Conservation (phyloP, 2,113 vertebrate genomes). For the Laticauda laticaudata region DNA sequence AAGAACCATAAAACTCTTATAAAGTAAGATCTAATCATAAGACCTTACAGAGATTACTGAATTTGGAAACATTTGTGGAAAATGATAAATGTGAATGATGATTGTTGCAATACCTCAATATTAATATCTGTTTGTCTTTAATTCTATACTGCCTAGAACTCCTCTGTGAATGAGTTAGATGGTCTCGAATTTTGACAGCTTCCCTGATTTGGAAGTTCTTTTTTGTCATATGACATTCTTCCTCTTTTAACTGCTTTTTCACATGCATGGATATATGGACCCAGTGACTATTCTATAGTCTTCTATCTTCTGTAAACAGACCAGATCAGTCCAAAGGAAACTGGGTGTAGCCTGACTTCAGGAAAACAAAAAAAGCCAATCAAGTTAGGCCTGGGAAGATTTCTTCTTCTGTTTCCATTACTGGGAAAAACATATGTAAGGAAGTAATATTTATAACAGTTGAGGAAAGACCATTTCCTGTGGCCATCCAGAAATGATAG, state of each 20-base stretch:
- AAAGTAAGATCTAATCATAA: background rate
- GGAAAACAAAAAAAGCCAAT: background rate
- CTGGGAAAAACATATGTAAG: slow-evolving; percentile 59
- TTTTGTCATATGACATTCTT: background rate
- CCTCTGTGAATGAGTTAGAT: background rate
- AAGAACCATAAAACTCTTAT: background rate
- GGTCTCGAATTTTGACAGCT: background rate
- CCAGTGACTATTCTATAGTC: slow-evolving; percentile 13
- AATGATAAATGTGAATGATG: background rate
- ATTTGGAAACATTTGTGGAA: background rate
- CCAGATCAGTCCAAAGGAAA: slow-evolving; percentile 16
- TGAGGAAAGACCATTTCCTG: slow-evolving; percentile 73
- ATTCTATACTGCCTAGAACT: background rate
- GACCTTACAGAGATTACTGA: background rate
- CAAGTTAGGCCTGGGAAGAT: slow-evolving; percentile 55
- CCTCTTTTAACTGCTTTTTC: background rate
- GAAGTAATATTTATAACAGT: slow-evolving; percentile 74
- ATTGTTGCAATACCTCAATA: background rate
- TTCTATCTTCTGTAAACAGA: slow-evolving; percentile 58
- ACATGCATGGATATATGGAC: background rate
- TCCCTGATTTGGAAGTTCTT: background rate
- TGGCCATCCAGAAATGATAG: slow-evolving; percentile 70
- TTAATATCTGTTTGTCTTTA: background rate
- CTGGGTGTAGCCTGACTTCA: background rate
- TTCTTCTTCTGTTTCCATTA: slow-evolving; percentile 55